Evolutionary conservation across 2,888 invertebrate genomes (phyloP).

Genomic region (Meandrusa payeni): DNA sequence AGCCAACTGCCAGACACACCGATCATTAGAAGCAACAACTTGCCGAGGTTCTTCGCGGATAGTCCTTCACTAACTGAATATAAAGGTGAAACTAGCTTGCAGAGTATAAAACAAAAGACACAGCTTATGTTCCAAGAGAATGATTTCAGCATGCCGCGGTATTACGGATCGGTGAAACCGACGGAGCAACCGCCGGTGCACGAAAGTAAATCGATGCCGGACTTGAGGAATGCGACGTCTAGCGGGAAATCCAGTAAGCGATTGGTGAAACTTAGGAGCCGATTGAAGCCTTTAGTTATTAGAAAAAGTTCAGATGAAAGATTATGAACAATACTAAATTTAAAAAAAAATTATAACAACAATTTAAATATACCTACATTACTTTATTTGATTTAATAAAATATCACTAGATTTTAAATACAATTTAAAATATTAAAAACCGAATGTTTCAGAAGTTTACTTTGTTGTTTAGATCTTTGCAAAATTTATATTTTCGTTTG

Average conservation of each 20-base stretch:
- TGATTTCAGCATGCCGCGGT: conserved; percentile 83
- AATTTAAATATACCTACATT: too few relatives aligned
- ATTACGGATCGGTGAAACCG: conserved; percentile 71
- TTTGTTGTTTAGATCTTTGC: too few relatives aligned
- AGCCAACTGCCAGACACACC: conserved; percentile 72
- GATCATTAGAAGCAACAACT: conserved; percentile 67
- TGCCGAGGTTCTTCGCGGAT: conserved; percentile 72
- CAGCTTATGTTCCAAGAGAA: conserved; percentile 69
- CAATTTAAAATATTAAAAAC: too few relatives aligned
- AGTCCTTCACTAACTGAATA: conserved; percentile 62
- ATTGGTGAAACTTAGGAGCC: conserved; percentile 65
- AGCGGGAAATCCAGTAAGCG: conserved; percentile 65
- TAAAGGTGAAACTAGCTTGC: conserved; percentile 65
- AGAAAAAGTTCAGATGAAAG: conserved; percentile 69
- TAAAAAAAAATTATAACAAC: too few relatives aligned
- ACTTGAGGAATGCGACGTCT: conserved; percentile 55
- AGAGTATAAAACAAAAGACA: conserved; percentile 76
- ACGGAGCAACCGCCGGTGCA: conserved; percentile 52
- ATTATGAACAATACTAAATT: conserved; percentile 43
- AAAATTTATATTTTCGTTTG: too few relatives aligned
- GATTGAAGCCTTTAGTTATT: conserved; percentile 70
- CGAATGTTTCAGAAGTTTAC: too few relatives aligned
- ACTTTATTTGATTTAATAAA: too few relatives aligned
- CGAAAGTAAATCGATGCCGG: conserved; percentile 76
- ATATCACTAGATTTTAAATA: too few relatives aligned